Evolutionary conservation across 1,140 invertebrate genomes (phyloP), one percentile per base, ranked within the genome.

Genomic region (Trichonephila clavata): DNA sequence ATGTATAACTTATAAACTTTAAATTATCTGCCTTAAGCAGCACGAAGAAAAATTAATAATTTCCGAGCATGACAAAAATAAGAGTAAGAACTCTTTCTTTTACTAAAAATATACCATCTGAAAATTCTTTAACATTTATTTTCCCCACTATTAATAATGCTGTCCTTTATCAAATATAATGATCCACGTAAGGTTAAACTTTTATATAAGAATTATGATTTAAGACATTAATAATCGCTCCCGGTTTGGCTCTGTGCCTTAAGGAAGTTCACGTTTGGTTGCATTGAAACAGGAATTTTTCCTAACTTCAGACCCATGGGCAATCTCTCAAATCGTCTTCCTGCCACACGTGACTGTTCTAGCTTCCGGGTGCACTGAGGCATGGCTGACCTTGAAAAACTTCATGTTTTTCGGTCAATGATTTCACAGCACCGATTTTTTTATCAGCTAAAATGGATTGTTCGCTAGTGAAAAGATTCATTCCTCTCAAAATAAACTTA

Each of bases 331-430:
- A 84, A 84, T 21, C 2, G 21, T 59, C 18, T 84, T 84, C 2
- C 68, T 43, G 57, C 27, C n/a, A 14, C 87, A 89, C 87, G 87
- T 89, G 68, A 80, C 65, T 18, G 16, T 77, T 65, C 39, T 81
- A 27, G 24, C 81, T 92, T 92, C 90, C 90, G 80, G 80, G 81
- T 57, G 57, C 81, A 71, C 13, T 27, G 77, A 86, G 32, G 90
- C 60, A 91, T 83, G 27, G 20, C 24, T 92, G 90, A 71, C 90
- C 90, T 92, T 92, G 90, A 86, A 86, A 68, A 32, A 32, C 65
- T 63, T 50, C 57, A 59, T 86, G 60, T 92, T 90, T 87, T 86
- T 86, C 81, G 59, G 77, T 92, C 77, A 71, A 86, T 50, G 83
- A 92, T 92, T 86, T 65, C 65, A 50, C 50, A 57, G 50, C 27